phyloP scores from a whole-genome alignment of 2,888 invertebrate genomes.

The Camptogramma bilineatum region DNA sequence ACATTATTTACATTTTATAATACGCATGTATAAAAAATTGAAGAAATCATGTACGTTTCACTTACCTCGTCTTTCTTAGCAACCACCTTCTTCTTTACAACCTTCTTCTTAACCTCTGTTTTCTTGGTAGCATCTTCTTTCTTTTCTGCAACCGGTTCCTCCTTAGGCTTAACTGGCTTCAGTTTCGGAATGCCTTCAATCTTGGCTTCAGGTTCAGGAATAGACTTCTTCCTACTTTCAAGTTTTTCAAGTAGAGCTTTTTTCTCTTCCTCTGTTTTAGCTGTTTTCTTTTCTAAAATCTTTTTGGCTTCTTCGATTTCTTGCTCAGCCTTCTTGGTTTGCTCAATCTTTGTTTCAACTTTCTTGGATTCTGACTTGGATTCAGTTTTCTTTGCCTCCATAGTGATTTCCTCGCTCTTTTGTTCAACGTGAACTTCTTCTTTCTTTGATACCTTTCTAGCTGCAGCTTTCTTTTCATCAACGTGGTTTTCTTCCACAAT shows the following conservation, averaged over 20 bases:
- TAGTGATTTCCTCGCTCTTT: slow-evolving; percentile 35
- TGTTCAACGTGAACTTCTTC: slow-evolving; percentile 65
- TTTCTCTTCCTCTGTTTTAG: slow-evolving; percentile 81
- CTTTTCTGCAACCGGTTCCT: slow-evolving; percentile 76
- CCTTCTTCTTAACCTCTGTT: slow-evolving; percentile 79
- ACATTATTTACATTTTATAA: slow-evolving; percentile 27
- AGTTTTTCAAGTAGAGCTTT: slow-evolving; percentile 80
- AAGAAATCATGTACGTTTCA: slow-evolving; percentile 35
- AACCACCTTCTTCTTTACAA: slow-evolving; percentile 80
- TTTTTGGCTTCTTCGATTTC: slow-evolving; percentile 81
- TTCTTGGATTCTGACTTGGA: slow-evolving; percentile 62
- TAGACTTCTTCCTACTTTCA: slow-evolving; percentile 78
- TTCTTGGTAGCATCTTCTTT: slow-evolving; percentile 77
- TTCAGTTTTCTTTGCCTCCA: slow-evolving; percentile 66
- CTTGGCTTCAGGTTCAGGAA: slow-evolving; percentile 83
- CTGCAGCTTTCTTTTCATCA: slow-evolving; percentile 67
- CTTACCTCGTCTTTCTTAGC: slow-evolving; percentile 81
- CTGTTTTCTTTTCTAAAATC: slow-evolving; percentile 76
- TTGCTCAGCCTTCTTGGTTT: slow-evolving; percentile 66
- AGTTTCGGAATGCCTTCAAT: slow-evolving; percentile 87
- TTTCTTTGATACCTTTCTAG: slow-evolving; percentile 70
- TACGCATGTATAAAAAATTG: not conserved
- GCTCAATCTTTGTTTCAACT: slow-evolving; percentile 68
- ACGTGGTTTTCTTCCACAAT: slow-evolving; percentile 80
- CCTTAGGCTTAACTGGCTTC: slow-evolving; percentile 83